Evolutionary conservation across 2,888 invertebrate species (phyloP).

Genomic region (Metellina segmentata): DNA sequence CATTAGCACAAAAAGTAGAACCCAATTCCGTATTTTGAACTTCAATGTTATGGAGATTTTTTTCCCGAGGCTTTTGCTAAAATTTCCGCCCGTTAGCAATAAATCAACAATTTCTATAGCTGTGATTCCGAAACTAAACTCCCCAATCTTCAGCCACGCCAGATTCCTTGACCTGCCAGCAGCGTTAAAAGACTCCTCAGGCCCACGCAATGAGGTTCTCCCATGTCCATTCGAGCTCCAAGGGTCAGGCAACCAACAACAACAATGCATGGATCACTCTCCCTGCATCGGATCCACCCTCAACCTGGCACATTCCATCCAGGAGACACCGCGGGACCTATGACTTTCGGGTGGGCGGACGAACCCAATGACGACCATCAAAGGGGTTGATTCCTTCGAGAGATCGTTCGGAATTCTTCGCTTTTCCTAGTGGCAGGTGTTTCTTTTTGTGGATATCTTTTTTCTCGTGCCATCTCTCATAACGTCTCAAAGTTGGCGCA

Average conservation of each 20-base stretch:
- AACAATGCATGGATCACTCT: neutral
- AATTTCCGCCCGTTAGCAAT: neutral
- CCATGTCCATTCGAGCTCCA: neutral
- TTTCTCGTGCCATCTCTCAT: neutral
- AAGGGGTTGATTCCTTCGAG: neutral
- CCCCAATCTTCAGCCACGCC: too few species aligned
- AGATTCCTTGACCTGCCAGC: neutral
- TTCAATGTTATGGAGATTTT: too few species aligned
- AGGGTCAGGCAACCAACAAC: slow-evolving; percentile 4
- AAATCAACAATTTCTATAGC: neutral
- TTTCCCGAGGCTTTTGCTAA: too few species aligned
- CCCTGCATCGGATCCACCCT: neutral
- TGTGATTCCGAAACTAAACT: too few species aligned
- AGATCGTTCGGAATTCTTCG: slow-evolving; percentile 2
- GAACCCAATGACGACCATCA: neutral
- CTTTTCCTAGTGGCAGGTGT: neutral
- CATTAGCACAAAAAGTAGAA: too few species aligned
- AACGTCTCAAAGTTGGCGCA: too few species aligned
- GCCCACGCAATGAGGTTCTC: neutral
- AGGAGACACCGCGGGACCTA: neutral
- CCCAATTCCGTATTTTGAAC: too few species aligned
- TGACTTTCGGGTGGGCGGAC: neutral
- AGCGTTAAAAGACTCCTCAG: neutral
- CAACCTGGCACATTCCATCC: neutral
- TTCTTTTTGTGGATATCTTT: neutral